phyloP scores from a whole-genome alignment of 2,113 vertebrate species.

The Paramormyrops kingsleyae region DNA sequence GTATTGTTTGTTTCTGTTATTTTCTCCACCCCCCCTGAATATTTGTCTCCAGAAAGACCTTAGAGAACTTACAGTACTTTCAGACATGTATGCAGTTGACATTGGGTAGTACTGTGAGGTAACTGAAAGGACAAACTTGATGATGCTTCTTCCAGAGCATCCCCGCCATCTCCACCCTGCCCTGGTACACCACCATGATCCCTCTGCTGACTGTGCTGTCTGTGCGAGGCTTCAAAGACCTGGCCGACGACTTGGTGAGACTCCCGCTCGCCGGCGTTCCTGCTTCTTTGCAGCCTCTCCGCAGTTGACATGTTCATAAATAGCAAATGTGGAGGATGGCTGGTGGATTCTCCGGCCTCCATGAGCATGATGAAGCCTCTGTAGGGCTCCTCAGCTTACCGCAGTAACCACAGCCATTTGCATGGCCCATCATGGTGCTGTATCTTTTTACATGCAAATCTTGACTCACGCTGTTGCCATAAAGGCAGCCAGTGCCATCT shows the following conservation, averaged over 20 bases:
- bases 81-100: neutral
- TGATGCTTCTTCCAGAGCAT: conserved; percentile 26
- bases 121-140: neutral
- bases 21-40: neutral
- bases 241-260: conserved; percentile 80
- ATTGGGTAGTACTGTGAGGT: neutral
- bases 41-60: neutral
- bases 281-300: neutral
- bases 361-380: neutral
- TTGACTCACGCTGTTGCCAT: conserved; percentile 51
- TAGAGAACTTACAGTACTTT: neutral
- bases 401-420: conserved; percentile 50
- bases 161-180: conserved; percentile 77
- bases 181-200: conserved; percentile 78
- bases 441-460: conserved; percentile 63
- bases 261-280: neutral
- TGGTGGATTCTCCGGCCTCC: neutral
- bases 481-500: conserved; percentile 24
- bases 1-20: neutral
- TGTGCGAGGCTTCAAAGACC: conserved; percentile 73
- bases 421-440: conserved; percentile 58
- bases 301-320: neutral
- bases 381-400: neutral
- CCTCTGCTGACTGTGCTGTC: conserved; percentile 67
- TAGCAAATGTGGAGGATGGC: neutral